phyloP scores from a whole-genome alignment of 2,113 vertebrate genomes.

The Takifugu flavidus region DNA sequence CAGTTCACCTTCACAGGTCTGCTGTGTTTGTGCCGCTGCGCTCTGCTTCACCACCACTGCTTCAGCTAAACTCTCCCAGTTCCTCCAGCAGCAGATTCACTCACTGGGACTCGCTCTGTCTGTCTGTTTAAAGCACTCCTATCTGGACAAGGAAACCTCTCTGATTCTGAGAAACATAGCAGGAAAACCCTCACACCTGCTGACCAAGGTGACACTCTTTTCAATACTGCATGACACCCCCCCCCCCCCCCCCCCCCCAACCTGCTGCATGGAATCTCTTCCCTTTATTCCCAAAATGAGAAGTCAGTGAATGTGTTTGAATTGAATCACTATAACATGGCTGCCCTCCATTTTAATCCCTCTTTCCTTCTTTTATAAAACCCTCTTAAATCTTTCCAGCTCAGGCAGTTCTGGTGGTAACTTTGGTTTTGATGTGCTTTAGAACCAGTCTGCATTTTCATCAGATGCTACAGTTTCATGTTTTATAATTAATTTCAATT shows the following conservation, averaged over 20 bases:
- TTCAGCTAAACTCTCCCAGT: constrained; percentile 31
- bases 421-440: too few species aligned
- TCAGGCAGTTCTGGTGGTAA: too few species aligned
- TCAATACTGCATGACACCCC: constrained; percentile 48
- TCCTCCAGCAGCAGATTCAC: constrained; percentile 19
- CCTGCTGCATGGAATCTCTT: constrained; percentile 51
- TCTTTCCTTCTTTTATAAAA: not conserved
- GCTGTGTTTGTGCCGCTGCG: constrained; percentile 6
- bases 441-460: too few species aligned
- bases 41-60: constrained; percentile 41
- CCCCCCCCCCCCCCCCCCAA: not conserved
- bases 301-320: constrained; percentile 20
- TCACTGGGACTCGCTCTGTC: constrained; percentile 38
- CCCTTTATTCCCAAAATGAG: not conserved
- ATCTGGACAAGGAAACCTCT: constrained; percentile 99
- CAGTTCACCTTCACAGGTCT: constrained; percentile 31
- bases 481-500: too few species aligned
- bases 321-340: not conserved
- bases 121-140: constrained; percentile 95
- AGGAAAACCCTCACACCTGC: constrained; percentile 98
- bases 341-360: not conserved
- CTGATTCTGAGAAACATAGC: constrained; percentile 99
- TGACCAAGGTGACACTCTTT: constrained; percentile 93
- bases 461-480: too few species aligned
- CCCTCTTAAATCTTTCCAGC: too few species aligned